A percentile compares a stretch with the other conserved stretches of the same genome.
Evolutionary conservation across 2,113 vertebrate genomes (phyloP).

Genomic region (Charina bottae): DNA sequence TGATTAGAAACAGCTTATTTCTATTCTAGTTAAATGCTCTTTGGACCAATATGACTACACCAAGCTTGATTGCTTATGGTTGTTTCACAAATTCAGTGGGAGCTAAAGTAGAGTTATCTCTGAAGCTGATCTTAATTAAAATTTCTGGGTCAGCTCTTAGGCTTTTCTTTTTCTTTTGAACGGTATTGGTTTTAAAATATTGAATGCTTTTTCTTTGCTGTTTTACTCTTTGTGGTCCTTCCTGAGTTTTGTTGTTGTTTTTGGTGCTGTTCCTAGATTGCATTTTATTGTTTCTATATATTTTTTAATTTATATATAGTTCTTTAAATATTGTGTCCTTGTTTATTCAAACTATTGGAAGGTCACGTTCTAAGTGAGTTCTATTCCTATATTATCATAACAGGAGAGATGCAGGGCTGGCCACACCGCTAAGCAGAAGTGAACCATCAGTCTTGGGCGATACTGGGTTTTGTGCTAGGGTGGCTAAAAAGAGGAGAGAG

Average conservation of each 20-base stretch:
- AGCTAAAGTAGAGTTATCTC: neutral
- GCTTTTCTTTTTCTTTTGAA: neutral
- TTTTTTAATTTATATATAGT: neutral
- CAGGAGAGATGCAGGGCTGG: neutral
- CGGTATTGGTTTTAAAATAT: neutral
- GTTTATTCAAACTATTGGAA: neutral
- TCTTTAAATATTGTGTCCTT: neutral
- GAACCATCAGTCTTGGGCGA: neutral
- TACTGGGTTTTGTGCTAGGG: neutral
- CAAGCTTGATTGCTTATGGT: neutral
- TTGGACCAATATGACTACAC: neutral
- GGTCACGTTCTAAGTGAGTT: neutral
- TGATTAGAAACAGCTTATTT: neutral
- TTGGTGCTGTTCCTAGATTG: neutral
- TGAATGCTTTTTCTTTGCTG: neutral
- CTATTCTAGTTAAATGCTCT: neutral
- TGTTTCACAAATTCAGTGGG: neutral
- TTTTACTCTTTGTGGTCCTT: neutral
- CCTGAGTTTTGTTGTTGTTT: neutral
- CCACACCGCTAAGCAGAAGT: neutral
- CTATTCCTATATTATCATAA: neutral
- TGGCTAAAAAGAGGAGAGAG: neutral
- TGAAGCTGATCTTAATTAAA: conserved; percentile 3
- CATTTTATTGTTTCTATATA: neutral
- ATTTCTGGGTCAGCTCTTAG: neutral